phyloP scores from a whole-genome alignment of 2,797 vertebrate species.

The Neosilurus hyrtlii region DNA sequence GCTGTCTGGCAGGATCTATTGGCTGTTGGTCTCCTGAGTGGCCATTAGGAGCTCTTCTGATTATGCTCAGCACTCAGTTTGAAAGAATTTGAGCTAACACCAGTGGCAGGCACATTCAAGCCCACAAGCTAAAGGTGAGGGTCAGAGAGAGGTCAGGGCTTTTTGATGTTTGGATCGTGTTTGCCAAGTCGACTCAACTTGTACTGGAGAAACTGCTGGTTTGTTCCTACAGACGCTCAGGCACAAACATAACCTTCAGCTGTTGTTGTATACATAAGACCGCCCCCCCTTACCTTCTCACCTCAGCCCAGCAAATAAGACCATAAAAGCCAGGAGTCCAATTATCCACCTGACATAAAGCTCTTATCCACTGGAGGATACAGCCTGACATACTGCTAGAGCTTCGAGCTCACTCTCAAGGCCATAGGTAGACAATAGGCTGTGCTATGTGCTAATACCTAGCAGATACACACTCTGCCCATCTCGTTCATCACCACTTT shows the following conservation, averaged over 20 bases:
- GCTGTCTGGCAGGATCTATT: conserved; percentile 58
- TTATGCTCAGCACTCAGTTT: conserved; percentile 54
- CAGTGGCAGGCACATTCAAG: conserved; percentile 8
- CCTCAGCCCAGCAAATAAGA: conserved; percentile 47
- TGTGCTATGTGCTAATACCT: conserved; percentile 43
- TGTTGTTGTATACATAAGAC: conserved; percentile 52
- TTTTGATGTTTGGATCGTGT: conserved; percentile 31
- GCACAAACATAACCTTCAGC: conserved; percentile 53
- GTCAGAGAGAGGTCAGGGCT: conserved; percentile 40
- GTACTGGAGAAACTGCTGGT: conserved; percentile 25
- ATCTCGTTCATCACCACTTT: conserved; percentile 69
- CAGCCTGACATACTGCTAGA: conserved; percentile 47
- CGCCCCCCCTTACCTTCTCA: conserved; percentile 7
- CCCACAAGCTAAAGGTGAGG: conserved; percentile 38
- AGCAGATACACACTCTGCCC: conserved; percentile 67
- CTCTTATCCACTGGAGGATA: conserved; percentile 54
- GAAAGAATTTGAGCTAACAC: conserved; percentile 41
- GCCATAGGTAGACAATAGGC: conserved; percentile 42
- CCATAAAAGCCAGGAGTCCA: conserved; percentile 57
- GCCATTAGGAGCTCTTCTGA: conserved; percentile 64
- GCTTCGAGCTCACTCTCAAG: conserved; percentile 47
- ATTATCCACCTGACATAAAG: conserved; percentile 58
- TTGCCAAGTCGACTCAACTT: conserved; percentile 34
- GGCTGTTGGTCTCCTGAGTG: conserved; percentile 62
- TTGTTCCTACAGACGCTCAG: conserved; percentile 40